A percentile compares a stretch with the other conserved stretches of the same genome.
Evolutionary conservation across 2,888 invertebrate species (phyloP).

Genomic region (Leucophenga maculata): DNA sequence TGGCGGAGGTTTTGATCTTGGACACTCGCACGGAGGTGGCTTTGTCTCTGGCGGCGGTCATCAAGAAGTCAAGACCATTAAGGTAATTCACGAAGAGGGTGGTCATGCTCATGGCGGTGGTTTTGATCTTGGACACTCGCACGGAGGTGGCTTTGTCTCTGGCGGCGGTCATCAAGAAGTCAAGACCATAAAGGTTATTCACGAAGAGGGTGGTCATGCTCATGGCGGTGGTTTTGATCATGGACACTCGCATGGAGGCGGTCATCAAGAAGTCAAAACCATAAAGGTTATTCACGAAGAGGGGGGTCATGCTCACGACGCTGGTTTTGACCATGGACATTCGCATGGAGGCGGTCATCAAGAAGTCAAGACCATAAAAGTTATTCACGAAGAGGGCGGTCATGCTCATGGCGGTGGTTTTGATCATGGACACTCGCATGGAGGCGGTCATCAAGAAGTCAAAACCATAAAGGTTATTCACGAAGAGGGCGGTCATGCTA

Average conservation of each 20-base stretch:
- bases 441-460: conserved; percentile 35
- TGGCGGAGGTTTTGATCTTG: conserved; percentile 37
- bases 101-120: too few relatives aligned
- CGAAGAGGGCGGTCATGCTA: conserved; percentile 38
- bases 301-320: conserved; percentile 29
- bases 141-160: too few relatives aligned
- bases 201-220: too few relatives aligned
- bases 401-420: conserved; percentile 34
- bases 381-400: conserved; percentile 50
- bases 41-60: conserved; percentile 12
- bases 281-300: conserved; percentile 47
- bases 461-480: conserved; percentile 42
- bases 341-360: conserved; percentile 36
- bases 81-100: too few relatives aligned
- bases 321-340: conserved; percentile 25
- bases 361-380: conserved; percentile 57
- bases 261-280: conserved; percentile 37
- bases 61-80: too few relatives aligned
- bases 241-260: too few relatives aligned
- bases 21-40: conserved; percentile 11
- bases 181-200: too few relatives aligned
- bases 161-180: too few relatives aligned
- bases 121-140: too few relatives aligned
- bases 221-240: too few relatives aligned
- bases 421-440: conserved; percentile 35